Percentiles rank a stretch among this genome's conserved stretches.
These are phyloP conservation scores for Ceyx cyanopectus DNA, from an alignment of 2,113 vertebrate species.

Conservation along the genomic window DNA sequence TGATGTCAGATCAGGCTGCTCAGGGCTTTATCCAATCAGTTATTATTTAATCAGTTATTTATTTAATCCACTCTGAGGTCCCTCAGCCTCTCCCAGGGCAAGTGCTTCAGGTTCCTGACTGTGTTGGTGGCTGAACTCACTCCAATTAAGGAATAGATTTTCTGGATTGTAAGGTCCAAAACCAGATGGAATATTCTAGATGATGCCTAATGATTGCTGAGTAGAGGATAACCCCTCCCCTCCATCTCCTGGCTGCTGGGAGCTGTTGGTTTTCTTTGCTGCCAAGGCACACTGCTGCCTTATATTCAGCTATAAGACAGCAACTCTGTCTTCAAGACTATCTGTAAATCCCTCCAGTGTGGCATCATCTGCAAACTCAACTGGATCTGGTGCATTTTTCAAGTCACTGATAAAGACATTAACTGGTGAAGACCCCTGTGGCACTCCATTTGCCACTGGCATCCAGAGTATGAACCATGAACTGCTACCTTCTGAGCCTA, in stretches of 20 bases:
- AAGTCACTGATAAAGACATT: background rate
- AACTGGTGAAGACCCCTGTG: background rate
- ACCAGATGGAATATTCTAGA: background rate
- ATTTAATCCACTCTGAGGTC: too few relatives aligned
- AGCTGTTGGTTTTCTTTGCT: background rate
- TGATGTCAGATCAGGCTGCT: background rate
- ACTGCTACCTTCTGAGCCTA: background rate
- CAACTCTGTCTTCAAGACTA: background rate
- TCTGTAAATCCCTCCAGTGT: background rate
- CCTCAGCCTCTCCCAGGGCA: background rate
- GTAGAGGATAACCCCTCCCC: background rate
- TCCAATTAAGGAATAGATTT: background rate
- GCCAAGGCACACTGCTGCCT: background rate
- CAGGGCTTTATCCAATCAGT: background rate
- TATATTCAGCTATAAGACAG: background rate
- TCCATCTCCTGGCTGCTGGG: fast-evolving
- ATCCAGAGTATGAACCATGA: background rate
- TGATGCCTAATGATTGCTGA: background rate
- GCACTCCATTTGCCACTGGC: background rate
- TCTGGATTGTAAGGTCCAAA: background rate
- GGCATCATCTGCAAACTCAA: background rate
- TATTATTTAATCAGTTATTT: too few relatives aligned
- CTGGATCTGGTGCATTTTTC: background rate
- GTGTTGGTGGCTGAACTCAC: background rate
- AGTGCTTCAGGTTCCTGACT: background rate